Evolutionary conservation across 2,888 invertebrate species (phyloP), one percentile per base, ranked within the genome.

Genomic region (Watsonalla binaria): DNA sequence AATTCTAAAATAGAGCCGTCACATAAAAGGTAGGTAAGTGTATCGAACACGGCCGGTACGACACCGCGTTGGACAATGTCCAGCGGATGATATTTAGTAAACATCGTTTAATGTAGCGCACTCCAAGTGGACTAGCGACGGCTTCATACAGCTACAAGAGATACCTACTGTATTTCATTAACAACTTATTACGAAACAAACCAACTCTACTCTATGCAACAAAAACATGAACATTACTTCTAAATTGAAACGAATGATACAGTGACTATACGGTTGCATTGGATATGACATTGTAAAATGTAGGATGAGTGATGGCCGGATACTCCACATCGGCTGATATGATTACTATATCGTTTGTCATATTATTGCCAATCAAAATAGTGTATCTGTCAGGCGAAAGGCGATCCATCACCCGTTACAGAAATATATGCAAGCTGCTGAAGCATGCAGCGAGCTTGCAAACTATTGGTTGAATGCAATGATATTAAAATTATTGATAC

Each of bases 321-420:
- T 74, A 72, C 78, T 78, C 78, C 73, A 78, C 78, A 75, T 78
- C 78, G 82, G 80, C 80, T 82, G 84, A 85, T 85, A 78, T 82
- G 82, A 84, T 82, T 81, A 86, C 85, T 83, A 79, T 76, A 77
- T 88, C 86, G 79, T 86, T 85, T 82, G 86, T 89, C 84, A 86
- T 85, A 89, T 84, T 89, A 87, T 87, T 88, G 90, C 90, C 90
- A 90, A 90, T 90, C 90, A 90, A 90, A 90, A 90, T 90, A 90
- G 90, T 90, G 90, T 90, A 84, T 90, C 90, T 87, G 87, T 86
- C 84, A 82, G 86, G 83, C 82, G 76, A 24, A 24, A 74, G 76
- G 82, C 78, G 80, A 90, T 90, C 86, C 86, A 84, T 90, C 86
- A 86, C 64, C 66, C 68, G 76, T 69, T 71, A 72, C 80, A 80